phyloP scores from a whole-genome alignment of 2,888 invertebrate species.

The Gastrophysa polygoni region DNA sequence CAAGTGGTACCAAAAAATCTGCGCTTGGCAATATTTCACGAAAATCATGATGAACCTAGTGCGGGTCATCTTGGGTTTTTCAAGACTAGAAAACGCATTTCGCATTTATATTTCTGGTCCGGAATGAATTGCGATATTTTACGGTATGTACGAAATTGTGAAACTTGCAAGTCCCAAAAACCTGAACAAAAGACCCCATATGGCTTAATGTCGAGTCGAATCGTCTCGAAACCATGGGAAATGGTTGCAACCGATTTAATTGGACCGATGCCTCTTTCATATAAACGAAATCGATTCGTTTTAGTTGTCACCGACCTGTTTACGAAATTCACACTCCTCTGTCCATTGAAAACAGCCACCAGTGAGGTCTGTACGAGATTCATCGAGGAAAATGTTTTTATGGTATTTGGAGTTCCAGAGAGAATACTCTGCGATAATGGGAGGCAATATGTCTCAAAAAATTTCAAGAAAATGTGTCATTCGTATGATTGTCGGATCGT shows the following conservation, averaged over 20 bases:
- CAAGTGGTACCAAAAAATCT: no score
- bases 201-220: slow-evolving; percentile 1
- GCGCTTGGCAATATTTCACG: no score
- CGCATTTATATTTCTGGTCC: no score
- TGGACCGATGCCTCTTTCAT: slow-evolving; percentile 18
- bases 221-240: slow-evolving; percentile 14
- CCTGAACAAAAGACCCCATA: slow-evolving; percentile 7
- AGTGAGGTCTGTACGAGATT: no score
- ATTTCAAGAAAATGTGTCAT: slow-evolving; percentile 20
- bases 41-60: no score
- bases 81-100: no score
- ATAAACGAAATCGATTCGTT: background rate
- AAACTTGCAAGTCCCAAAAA: slow-evolving; percentile 20
- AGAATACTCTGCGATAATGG: slow-evolving; percentile 39
- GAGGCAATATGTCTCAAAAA: slow-evolving; percentile 19
- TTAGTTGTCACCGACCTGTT: slow-evolving; percentile 23
- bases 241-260: slow-evolving; percentile 19
- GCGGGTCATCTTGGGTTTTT: no score
- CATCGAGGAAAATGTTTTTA: no score
- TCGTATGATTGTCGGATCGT: slow-evolving; percentile 30
- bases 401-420: no score
- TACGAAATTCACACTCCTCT: slow-evolving; percentile 35
- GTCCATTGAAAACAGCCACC: no score
- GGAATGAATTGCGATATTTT: slow-evolving; percentile 18
- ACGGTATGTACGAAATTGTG: slow-evolving; percentile 16